Conservation (phyloP, 1,140 invertebrate species). For the Luehdorfia chinensis region DNA sequence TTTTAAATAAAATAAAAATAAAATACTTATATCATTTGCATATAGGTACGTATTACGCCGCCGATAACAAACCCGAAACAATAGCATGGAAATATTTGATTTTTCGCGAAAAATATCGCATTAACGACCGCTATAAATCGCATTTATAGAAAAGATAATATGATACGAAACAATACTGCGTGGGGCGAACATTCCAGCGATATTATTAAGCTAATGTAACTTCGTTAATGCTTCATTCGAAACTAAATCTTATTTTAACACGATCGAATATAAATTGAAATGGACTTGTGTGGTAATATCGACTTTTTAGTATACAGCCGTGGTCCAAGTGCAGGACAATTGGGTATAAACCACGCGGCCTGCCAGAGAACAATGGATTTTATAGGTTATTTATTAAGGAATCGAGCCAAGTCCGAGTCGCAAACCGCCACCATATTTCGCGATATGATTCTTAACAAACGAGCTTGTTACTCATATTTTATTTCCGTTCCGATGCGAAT, state of each 20-base stretch:
- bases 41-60: too few relatives aligned
- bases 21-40: too few relatives aligned
- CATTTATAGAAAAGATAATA: constrained; percentile 42
- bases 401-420: constrained; percentile 8
- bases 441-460: constrained; percentile 38
- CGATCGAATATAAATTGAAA: neutral
- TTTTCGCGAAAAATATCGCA: constrained; percentile 32
- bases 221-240: too few relatives aligned
- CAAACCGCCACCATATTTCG: constrained; percentile 16
- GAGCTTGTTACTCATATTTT: constrained; percentile 46
- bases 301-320: neutral
- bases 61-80: constrained; percentile 6
- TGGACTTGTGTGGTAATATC: neutral
- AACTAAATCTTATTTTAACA: neutral
- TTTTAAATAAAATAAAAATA: too few relatives aligned
- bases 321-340: constrained; percentile 29
- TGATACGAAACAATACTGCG: constrained; percentile 26
- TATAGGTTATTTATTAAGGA: constrained; percentile 35
- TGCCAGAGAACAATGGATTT: constrained; percentile 36
- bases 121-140: constrained; percentile 36
- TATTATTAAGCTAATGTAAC: too few relatives aligned
- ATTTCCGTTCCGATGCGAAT: constrained; percentile 25
- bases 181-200: neutral
- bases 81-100: constrained; percentile 21
- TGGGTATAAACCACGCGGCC: constrained; percentile 34